Base-by-base conservation (phyloP, 2,797 vertebrate genomes). In the Phalanger gymnotis region DNA sequence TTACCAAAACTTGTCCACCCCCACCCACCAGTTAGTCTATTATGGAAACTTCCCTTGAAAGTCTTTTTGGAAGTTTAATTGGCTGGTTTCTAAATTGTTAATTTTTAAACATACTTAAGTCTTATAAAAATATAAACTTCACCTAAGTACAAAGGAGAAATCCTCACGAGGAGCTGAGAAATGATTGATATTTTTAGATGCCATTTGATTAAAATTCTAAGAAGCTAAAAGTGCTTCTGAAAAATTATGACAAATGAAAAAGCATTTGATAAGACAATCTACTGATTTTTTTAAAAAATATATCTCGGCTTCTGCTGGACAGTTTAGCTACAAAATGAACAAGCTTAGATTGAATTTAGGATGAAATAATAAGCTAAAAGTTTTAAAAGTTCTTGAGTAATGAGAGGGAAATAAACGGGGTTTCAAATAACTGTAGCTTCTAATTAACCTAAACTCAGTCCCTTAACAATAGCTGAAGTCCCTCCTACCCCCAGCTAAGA, bases 1-100 rank as follows among this genome's bases (percentile, higher is more conserved):
- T 92, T 53, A 93, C 31, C 40, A 54, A 94, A 94, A 73, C 28
- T 73, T 95, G 54, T 91, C 19, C 87, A 25, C 52, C 53, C 90
- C 40, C 6, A 53, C 2, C 53, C 25, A 52, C 55, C 92, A 53
- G 89, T 27, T 27, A 92, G 27, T 54, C 40, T 47, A 57, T 6
- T 34, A 55, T 55, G 54, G 40, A 73, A 57, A 61, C 51, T 91
- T 93, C 52, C 53, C 51, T 93, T 13, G 55, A 53, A 94, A 94
- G 95, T 4, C 0, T 96, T 56, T 95, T 66, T 90, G 34, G 2
- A 5, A 16, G 27, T 81, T 81, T 25, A 81, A 81, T 81, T 81
- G 9, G 40, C 25, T 81, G 22, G 47, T 81, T 81, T 47, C 7
- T 81, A 81, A 81, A 81, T 47, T 81, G 73, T 47, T 47, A 1